phyloP scores from a whole-genome alignment of 2,797 vertebrate genomes.

The Danio albolineatus region DNA sequence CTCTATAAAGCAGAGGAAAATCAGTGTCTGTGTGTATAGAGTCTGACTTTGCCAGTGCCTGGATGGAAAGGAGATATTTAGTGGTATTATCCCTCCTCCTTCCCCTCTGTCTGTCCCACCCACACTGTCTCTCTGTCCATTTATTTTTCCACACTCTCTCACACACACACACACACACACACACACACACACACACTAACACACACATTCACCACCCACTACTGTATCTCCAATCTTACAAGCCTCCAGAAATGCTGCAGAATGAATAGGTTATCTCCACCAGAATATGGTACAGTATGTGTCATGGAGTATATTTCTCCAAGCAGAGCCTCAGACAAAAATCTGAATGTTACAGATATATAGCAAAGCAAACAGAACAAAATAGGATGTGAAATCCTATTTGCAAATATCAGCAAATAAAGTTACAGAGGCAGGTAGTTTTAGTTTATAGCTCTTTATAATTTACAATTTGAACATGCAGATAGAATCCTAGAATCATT shows the following conservation, averaged over 20 bases:
- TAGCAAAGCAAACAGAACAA: not conserved
- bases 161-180: slow-evolving; percentile 1
- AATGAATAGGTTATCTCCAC: slow-evolving; percentile 21
- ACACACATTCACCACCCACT: slow-evolving; percentile 42
- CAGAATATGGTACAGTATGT: not conserved
- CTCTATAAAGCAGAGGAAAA: slow-evolving; percentile 53
- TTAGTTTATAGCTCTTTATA: not conserved
- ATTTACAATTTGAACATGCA: too few relatives aligned
- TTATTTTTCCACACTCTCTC: slow-evolving; percentile 40
- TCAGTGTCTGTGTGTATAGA: slow-evolving; percentile 45
- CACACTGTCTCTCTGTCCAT: slow-evolving; percentile 45
- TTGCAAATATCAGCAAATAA: not conserved
- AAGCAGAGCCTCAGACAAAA: not conserved
- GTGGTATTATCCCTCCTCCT: slow-evolving; percentile 37
- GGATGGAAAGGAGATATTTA: slow-evolving; percentile 38
- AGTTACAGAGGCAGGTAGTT: not conserved
- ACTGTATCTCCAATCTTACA: slow-evolving; percentile 39
- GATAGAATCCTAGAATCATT: too few relatives aligned
- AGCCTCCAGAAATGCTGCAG: slow-evolving; percentile 20
- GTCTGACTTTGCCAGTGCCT: slow-evolving; percentile 29
- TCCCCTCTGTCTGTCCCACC: slow-evolving; percentile 38
- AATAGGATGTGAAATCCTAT: not conserved
- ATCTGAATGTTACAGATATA: not conserved
- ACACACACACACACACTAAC: slow-evolving; percentile 3
- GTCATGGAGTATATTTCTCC: not conserved